A percentile compares a stretch with the other conserved stretches of the same genome.
Evolutionary conservation across 2,113 vertebrate genomes (phyloP).

Genomic region (Amblyopsis rosae): DNA sequence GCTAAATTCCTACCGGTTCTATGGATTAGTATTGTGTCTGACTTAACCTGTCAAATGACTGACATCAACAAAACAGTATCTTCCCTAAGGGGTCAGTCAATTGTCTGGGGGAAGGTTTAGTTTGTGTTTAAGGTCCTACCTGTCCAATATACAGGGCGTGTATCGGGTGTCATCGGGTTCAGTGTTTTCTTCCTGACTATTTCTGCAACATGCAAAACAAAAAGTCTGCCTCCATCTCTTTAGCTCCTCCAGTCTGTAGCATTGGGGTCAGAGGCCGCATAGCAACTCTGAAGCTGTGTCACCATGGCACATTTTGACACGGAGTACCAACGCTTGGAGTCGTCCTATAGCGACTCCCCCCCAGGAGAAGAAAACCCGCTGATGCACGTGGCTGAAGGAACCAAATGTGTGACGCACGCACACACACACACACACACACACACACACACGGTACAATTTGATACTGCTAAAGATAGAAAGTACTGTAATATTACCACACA

Average conservation of each 20-base stretch:
- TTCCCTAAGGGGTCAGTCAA: background rate
- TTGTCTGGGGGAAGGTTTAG: background rate
- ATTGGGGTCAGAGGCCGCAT: background rate
- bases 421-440: conserved; percentile 3
- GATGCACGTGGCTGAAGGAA: conserved; percentile 91
- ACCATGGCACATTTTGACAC: conserved; percentile 92
- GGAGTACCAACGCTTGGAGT: conserved; percentile 93
- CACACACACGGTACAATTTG: background rate
- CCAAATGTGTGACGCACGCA: conserved; percentile 76
- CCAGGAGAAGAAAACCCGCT: conserved; percentile 90
- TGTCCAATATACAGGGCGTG: too few species aligned
- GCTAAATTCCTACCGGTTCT: too few species aligned
- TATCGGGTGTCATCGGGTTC: too few species aligned
- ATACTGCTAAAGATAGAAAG: background rate
- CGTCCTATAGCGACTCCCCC: conserved; percentile 92
- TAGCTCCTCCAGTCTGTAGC: conserved; percentile 51
- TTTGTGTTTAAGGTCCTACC: background rate
- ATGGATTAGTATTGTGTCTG: too few species aligned
- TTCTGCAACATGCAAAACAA: too few species aligned
- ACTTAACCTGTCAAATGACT: too few species aligned
- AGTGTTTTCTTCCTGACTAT: too few species aligned
- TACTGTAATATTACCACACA: too few species aligned
- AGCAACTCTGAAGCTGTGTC: conserved; percentile 44
- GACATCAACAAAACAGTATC: too few species aligned
- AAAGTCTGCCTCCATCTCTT: too few species aligned